A percentile compares a stretch with the other conserved stretches of the same genome.
Evolutionary conservation across 1,140 invertebrate species (phyloP).

Genomic region (Dryas iulia): DNA sequence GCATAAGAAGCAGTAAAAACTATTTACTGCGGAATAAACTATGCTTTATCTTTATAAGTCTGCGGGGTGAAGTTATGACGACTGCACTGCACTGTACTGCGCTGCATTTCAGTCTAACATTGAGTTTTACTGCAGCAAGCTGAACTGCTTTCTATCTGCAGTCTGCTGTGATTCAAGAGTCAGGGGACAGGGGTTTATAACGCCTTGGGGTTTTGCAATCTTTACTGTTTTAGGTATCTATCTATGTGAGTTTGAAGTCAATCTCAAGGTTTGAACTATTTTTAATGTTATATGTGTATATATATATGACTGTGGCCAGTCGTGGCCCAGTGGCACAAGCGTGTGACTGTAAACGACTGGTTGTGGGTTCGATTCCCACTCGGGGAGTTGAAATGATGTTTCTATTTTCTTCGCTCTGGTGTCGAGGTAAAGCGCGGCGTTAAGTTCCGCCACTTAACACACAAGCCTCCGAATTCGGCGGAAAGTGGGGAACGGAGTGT

Average conservation of each 20-base stretch:
- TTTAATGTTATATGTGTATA: no score
- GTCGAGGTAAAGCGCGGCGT: no score
- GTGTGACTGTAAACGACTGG: no score
- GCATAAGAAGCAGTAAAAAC: neutral
- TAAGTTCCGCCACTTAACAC: no score
- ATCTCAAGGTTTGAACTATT: no score
- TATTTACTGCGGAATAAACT: conserved; percentile 2
- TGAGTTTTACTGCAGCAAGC: neutral
- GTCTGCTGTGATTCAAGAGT: neutral
- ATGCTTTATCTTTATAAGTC: neutral
- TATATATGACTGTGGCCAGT: no score
- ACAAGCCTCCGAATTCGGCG: no score
- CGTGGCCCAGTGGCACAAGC: no score
- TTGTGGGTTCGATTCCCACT: no score
- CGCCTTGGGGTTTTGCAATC: neutral
- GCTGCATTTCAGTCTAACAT: neutral
- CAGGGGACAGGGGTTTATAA: neutral
- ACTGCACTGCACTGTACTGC: conserved; percentile 1
- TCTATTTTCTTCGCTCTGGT: no score
- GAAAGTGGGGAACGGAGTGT: no score
- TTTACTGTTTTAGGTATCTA: neutral
- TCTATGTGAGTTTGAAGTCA: neutral
- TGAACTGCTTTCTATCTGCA: neutral
- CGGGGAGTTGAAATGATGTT: no score
- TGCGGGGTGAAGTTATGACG: neutral